Evolutionary conservation across 2,797 vertebrate species (phyloP), one percentile per base, ranked within the genome.

Genomic region (Perodicticus potto): DNA sequence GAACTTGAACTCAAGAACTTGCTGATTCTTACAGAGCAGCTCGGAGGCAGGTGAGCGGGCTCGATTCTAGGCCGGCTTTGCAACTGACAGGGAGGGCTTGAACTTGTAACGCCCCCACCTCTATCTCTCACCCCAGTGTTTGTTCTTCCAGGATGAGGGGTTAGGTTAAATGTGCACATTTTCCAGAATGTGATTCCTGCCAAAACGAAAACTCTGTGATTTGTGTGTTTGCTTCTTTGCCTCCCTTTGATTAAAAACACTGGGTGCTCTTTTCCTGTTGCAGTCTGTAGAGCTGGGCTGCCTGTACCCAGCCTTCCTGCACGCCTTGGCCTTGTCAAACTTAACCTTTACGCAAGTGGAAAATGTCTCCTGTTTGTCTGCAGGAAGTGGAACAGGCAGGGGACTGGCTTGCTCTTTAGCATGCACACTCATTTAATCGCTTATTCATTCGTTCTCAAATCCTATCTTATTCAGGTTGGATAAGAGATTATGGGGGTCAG

Each of bases 151-250:
- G 20, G 85, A 43, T 40, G 27, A 93, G 57, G 65, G n/a, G 13
- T 53, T 86, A 9, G 23, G 8, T 69, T 37, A 86, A 72, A 82
- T 3, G 2, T 19, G 25, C 49, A 34, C 22, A 1, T 92, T 92
- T 77, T 34, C 59, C 55, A 53, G 37, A 63, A 27, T 12, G 13
- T 76, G 22, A 53, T 55, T 86, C 63, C 27, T 78, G 57, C 55
- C 55, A 37, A 34, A 73, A 85, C 32, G n/a, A 69, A 69, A n/a
- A 69, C 0, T 17, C 7, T 69, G 61, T 1, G 2, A 4, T 70
- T 65, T 92, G 23, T 89, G 14, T 69, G 90, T 91, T 86, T 73
- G 59, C 32, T 29, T 87, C 22, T 95, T 89, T 89, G 73, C 43
- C 87, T 84, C 55, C 16, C 10, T 65, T 43, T 32, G 11, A 67